These are phyloP conservation scores for Cheilosia soror DNA, from an alignment of 2,888 invertebrate species.

Conservation along the genomic window DNA sequence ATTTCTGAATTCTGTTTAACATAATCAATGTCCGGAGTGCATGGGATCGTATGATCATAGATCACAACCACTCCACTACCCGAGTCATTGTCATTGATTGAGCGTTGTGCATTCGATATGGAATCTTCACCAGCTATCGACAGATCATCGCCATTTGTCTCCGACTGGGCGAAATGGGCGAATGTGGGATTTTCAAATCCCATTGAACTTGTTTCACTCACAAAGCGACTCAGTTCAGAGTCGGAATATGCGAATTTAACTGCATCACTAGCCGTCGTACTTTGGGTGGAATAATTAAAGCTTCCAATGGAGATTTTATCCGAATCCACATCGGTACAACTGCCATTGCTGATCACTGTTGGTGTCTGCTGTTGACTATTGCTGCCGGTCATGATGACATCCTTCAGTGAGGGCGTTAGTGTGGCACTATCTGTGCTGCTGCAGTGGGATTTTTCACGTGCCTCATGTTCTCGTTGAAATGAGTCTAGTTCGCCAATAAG, in stretches of 20 bases:
- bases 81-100: conserved; percentile 61
- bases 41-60: conserved; percentile 82
- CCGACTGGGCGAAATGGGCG: conserved; percentile 80
- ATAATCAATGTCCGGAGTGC: conserved; percentile 82
- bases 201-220: conserved; percentile 83
- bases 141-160: conserved; percentile 62
- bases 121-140: conserved; percentile 76
- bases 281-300: conserved; percentile 78
- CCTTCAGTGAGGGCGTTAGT: conserved; percentile 62
- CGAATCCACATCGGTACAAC: conserved; percentile 72
- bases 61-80: conserved; percentile 82
- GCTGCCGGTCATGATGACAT: conserved; percentile 39
- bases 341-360: conserved; percentile 55
- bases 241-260: conserved; percentile 79
- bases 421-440: conserved; percentile 76
- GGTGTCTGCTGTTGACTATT: conserved; percentile 28
- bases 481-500: conserved; percentile 84
- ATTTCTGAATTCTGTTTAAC: conserved; percentile 83
- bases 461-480: conserved; percentile 84
- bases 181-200: conserved; percentile 84
- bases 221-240: conserved; percentile 82
- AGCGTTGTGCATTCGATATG: conserved; percentile 75
- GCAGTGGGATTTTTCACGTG: conserved; percentile 79
- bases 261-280: conserved; percentile 75
- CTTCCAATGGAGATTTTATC: conserved; percentile 77